These are phyloP conservation scores for Pandemis corylana DNA, from an alignment of 2,888 invertebrate species.

Conservation along the genomic window DNA sequence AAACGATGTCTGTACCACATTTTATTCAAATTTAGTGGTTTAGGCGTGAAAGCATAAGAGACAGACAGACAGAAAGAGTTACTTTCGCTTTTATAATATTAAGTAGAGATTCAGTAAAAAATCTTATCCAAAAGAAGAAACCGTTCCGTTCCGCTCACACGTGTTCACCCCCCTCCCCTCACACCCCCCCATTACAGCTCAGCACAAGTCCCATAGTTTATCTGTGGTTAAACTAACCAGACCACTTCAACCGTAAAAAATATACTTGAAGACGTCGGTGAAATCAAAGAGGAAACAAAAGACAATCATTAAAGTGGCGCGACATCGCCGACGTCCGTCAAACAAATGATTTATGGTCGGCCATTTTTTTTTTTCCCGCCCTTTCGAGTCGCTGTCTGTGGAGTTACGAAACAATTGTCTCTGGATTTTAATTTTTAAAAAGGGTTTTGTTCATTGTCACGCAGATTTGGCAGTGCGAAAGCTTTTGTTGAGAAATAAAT, in stretches of 20 bases:
- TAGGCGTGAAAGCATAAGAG: too few relatives aligned
- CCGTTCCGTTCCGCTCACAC: too few relatives aligned
- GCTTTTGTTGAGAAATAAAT: neutral
- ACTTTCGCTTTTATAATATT: too few relatives aligned
- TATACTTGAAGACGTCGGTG: slow-evolving; percentile 19
- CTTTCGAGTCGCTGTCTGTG: slow-evolving; percentile 51
- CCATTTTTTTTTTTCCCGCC: slow-evolving; percentile 55
- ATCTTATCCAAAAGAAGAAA: too few relatives aligned
- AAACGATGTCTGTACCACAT: too few relatives aligned
- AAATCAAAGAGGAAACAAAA: slow-evolving; percentile 9
- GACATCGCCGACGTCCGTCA: slow-evolving; percentile 48
- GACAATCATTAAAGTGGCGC: slow-evolving; percentile 31
- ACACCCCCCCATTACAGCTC: too few relatives aligned
- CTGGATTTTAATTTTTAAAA: slow-evolving; percentile 14
- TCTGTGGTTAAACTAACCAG: neutral
- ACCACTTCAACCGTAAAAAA: slow-evolving; percentile 17
- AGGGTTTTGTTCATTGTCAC: slow-evolving; percentile 10
- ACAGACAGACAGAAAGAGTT: too few relatives aligned
- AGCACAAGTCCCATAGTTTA: neutral
- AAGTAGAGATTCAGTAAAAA: too few relatives aligned
- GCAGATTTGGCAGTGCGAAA: neutral
- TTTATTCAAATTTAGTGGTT: too few relatives aligned
- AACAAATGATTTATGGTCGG: slow-evolving; percentile 54
- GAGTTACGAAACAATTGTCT: slow-evolving; percentile 35
- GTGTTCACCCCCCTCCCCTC: too few relatives aligned